A percentile compares a stretch with the other conserved stretches of the same genome.
Conservation (phyloP, 64 coral and sea anemone species). For the Astreopora myriophthalma region DNA sequence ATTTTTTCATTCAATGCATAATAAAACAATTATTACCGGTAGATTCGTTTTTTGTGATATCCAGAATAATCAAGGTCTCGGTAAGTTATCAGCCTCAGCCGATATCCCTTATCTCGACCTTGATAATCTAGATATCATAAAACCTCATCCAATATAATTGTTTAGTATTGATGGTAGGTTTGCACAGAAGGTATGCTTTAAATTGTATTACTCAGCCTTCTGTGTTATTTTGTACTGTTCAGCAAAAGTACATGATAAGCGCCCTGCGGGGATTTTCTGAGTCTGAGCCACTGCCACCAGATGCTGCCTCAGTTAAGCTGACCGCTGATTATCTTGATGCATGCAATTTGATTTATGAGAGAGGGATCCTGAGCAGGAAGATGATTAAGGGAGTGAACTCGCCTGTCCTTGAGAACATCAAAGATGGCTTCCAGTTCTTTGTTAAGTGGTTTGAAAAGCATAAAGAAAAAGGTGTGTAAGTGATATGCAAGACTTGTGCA, state of each 20-base stretch:
- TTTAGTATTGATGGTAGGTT: too few species aligned
- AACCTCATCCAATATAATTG: too few species aligned
- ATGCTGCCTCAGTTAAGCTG: not conserved
- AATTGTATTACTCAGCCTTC: too few species aligned
- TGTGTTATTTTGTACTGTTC: not conserved
- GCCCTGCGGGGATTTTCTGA: not conserved
- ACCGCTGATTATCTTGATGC: not conserved
- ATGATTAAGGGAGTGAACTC: not conserved
- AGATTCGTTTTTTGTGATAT: too few species aligned
- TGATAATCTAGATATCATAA: too few species aligned
- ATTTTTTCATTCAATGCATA: too few species aligned
- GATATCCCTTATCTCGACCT: too few species aligned
- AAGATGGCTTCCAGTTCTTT: slow-evolving; percentile 27
- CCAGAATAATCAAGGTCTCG: too few species aligned
- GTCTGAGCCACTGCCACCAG: not conserved
- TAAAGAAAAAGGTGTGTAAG: not conserved
- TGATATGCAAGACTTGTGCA: too few species aligned
- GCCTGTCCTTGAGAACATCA: slow-evolving; percentile 12
- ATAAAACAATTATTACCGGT: too few species aligned
- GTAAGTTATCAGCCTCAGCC: too few species aligned
- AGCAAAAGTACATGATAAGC: not conserved
- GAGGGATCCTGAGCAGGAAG: not conserved
- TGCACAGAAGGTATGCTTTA: too few species aligned
- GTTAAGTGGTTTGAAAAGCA: not conserved
- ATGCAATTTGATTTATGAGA: not conserved